Conservation (phyloP, 1,140 invertebrate species). For the Drosophila tristis region DNA sequence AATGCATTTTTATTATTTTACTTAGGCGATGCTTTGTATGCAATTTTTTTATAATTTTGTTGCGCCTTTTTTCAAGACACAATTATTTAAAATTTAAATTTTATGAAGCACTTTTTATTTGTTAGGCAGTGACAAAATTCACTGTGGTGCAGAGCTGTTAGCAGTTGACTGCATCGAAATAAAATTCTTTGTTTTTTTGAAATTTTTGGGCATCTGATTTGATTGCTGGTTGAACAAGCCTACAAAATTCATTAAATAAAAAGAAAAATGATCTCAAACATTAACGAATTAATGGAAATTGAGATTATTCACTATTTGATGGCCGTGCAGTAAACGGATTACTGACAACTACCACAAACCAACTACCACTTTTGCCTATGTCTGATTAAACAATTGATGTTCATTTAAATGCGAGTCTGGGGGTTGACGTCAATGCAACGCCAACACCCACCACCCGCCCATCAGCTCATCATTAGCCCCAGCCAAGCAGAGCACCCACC, state of each 20-base stretch:
- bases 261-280: no score
- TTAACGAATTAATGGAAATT: conserved; percentile 3
- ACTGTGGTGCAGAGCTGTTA: no score
- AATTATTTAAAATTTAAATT: conserved; percentile 35
- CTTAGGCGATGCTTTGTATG: conserved; percentile 3
- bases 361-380: background rate
- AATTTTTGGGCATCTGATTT: no score
- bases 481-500: conserved; percentile 8
- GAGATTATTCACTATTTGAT: background rate
- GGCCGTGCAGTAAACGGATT: background rate
- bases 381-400: conserved; percentile 4
- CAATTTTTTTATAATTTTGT: no score
- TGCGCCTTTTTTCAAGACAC: background rate
- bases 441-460: conserved; percentile 17
- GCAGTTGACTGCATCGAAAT: no score
- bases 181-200: no score
- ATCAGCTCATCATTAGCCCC: conserved; percentile 27
- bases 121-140: no score
- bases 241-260: no score
- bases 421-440: conserved; percentile 51
- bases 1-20: conserved; percentile 29
- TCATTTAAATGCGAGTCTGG: conserved; percentile 1
- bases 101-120: no score
- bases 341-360: background rate
- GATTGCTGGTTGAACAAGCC: no score